phyloP scores from a whole-genome alignment of 1,140 invertebrate species.

The Scaptomyza graminum region DNA sequence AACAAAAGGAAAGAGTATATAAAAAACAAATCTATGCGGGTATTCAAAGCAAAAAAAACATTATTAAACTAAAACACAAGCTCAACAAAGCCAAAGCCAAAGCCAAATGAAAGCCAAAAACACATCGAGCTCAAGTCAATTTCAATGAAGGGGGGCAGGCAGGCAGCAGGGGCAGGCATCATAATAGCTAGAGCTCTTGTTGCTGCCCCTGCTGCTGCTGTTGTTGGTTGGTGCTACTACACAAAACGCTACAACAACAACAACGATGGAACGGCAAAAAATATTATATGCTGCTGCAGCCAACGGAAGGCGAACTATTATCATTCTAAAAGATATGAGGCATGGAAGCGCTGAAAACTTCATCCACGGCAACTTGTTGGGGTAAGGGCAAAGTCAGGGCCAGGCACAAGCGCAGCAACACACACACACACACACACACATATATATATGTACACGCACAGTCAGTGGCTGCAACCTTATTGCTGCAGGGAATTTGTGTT shows the following conservation, averaged over 20 bases:
- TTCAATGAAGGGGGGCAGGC: slow-evolving; percentile 30
- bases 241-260: slow-evolving; percentile 25
- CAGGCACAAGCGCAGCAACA: slow-evolving; percentile 8
- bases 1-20: slow-evolving; percentile 17
- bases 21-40: background rate
- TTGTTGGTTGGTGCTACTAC: slow-evolving; percentile 24
- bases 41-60: slow-evolving; percentile 31
- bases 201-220: slow-evolving; percentile 7
- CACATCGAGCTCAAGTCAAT: slow-evolving; percentile 43
- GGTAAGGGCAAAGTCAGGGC: slow-evolving; percentile 40
- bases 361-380: slow-evolving; percentile 39
- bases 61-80: slow-evolving; percentile 28
- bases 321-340: slow-evolving; percentile 77
- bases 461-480: slow-evolving; percentile 43
- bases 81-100: slow-evolving; percentile 13
- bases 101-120: slow-evolving; percentile 51
- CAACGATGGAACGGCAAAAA: slow-evolving; percentile 23
- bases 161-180: slow-evolving; percentile 3
- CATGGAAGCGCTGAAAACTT: slow-evolving; percentile 68
- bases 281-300: slow-evolving; percentile 32
- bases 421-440: slow-evolving; percentile 10
- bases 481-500: slow-evolving; percentile 72
- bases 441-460: slow-evolving; percentile 2
- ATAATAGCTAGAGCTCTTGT: slow-evolving; percentile 31
- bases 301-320: slow-evolving; percentile 71